Conservation (phyloP, 2,113 vertebrate species). For the Puffinus mauretanicus region DNA sequence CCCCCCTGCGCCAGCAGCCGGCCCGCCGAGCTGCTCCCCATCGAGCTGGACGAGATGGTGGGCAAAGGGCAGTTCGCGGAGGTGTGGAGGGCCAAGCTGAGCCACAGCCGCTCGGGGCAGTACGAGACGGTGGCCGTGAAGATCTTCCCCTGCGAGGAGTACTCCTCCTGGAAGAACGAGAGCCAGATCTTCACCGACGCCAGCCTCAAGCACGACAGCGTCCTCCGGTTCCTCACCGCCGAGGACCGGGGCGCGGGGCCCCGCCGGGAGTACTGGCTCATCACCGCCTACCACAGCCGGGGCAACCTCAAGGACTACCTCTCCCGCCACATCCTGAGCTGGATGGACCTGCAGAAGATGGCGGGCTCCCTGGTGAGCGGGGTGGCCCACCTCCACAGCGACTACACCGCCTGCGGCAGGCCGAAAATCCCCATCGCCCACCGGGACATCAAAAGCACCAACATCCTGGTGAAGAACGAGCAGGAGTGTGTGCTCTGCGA, state of each 20-base stretch:
- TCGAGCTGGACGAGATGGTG: constrained; percentile 83
- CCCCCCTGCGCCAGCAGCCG: constrained; percentile 49
- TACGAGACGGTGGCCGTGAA: constrained; percentile 85
- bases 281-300: constrained; percentile 83
- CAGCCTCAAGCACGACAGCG: constrained; percentile 82
- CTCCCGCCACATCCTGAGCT: constrained; percentile 77
- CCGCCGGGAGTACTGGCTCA: constrained; percentile 86
- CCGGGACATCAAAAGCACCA: constrained; percentile 89
- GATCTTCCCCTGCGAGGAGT: constrained; percentile 85
- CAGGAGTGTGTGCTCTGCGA: constrained; percentile 85
- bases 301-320: constrained; percentile 92
- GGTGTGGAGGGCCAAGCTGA: constrained; percentile 84
- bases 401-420: constrained; percentile 75
- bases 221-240: constrained; percentile 83
- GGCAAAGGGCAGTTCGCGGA: constrained; percentile 88
- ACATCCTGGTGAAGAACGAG: constrained; percentile 83
- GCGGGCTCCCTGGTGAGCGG: constrained; percentile 81
- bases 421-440: constrained; percentile 86
- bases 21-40: constrained; percentile 76
- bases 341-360: constrained; percentile 82
- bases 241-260: constrained; percentile 73
- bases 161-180: constrained; percentile 86
- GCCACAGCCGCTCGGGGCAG: constrained; percentile 70
- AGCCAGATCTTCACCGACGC: constrained; percentile 81
- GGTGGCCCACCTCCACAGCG: constrained; percentile 86